These are phyloP conservation scores for Chaetodon trifasciatus DNA, from an alignment of 2,797 vertebrate species.

Conservation along the genomic window DNA sequence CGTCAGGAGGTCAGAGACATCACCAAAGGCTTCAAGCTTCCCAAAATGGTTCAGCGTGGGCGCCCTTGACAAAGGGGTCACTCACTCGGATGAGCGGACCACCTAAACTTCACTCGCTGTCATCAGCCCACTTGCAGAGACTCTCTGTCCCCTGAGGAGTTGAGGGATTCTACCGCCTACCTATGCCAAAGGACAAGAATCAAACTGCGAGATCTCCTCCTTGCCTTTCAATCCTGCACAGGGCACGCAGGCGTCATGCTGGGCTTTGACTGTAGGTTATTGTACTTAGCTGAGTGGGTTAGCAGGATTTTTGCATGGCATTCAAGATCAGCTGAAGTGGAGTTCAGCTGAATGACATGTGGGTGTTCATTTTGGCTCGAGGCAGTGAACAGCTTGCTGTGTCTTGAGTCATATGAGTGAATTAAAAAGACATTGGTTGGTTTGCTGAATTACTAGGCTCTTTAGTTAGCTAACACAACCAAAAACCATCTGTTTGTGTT, in stretches of 20 bases:
- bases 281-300: constrained; percentile 33
- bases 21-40: neutral
- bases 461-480: constrained; percentile 12
- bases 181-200: neutral
- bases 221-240: constrained; percentile 30
- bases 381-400: constrained; percentile 53
- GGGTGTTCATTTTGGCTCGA: constrained; percentile 12
- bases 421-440: constrained; percentile 38
- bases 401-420: constrained; percentile 48
- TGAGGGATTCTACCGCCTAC: neutral
- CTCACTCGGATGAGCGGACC: neutral
- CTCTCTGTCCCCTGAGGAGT: neutral
- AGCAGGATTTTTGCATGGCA: constrained; percentile 2
- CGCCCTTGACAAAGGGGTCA: constrained; percentile 14
- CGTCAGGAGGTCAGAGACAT: constrained; percentile 29
- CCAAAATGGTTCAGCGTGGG: constrained; percentile 15
- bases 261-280: constrained; percentile 29
- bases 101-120: constrained; percentile 4
- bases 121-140: constrained; percentile 28
- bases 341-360: constrained; percentile 40
- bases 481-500: constrained; percentile 15
- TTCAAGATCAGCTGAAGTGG: constrained; percentile 31
- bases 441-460: constrained; percentile 27
- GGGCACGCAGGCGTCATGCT: neutral
- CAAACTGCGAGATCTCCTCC: constrained; percentile 46